Evolutionary conservation across 1,140 invertebrate species (phyloP).

Genomic region (Megalopta genalis): DNA sequence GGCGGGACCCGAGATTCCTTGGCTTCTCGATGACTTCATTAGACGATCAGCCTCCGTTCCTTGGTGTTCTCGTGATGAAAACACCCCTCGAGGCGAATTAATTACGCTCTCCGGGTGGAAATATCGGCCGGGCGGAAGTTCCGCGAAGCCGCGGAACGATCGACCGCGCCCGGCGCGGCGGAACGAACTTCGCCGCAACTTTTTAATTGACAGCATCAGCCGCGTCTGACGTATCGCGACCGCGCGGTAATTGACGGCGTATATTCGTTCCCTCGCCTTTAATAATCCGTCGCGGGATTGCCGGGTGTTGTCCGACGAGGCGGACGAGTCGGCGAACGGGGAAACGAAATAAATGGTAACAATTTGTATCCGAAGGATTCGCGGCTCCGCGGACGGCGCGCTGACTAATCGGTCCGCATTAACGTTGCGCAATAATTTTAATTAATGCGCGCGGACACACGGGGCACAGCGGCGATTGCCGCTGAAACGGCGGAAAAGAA

Average conservation of each 20-base stretch:
- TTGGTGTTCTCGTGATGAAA: not conserved
- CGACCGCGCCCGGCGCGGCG: not conserved
- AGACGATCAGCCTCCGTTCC: not conserved
- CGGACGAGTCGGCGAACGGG: too few species aligned
- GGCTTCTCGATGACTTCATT: constrained; percentile 7
- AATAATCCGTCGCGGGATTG: not conserved
- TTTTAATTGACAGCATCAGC: constrained; percentile 48
- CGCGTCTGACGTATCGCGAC: constrained; percentile 35
- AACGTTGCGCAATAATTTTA: constrained; percentile 55
- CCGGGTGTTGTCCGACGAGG: too few species aligned
- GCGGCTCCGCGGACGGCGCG: not conserved
- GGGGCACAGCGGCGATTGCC: constrained; percentile 36
- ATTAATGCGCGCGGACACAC: constrained; percentile 47
- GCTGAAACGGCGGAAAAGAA: constrained; percentile 35
- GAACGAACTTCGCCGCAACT: constrained; percentile 14
- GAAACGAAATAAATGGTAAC: too few species aligned
- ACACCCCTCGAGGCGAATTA: not conserved
- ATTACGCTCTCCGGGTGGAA: constrained; percentile 11
- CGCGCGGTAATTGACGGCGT: constrained; percentile 40
- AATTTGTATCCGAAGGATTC: too few species aligned
- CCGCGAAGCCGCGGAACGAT: not conserved
- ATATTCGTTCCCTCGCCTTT: constrained; percentile 28
- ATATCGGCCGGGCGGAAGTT: not conserved
- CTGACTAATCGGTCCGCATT: not conserved
- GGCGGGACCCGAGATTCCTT: not conserved